Conservation (phyloP, 2,888 invertebrate genomes). For the Electrophaes corylata region DNA sequence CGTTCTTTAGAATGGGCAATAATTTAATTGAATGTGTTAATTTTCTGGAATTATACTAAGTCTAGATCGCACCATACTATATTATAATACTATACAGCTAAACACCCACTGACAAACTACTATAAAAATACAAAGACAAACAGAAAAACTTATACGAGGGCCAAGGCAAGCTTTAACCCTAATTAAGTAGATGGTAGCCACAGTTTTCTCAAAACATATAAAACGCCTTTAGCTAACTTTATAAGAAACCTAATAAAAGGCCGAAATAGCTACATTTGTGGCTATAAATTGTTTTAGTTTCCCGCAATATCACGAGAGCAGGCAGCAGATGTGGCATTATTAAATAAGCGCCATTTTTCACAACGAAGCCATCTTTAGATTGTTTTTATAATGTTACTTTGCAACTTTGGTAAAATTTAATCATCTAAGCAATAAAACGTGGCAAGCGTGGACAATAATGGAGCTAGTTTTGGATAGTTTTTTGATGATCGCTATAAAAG, state of each 20-base stretch:
- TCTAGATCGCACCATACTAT: too few relatives aligned
- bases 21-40: too few relatives aligned
- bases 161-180: too few relatives aligned
- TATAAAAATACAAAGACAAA: too few relatives aligned
- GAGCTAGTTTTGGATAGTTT: not conserved
- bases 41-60: too few relatives aligned
- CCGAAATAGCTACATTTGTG: conserved; percentile 18
- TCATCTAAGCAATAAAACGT: not conserved
- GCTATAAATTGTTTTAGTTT: conserved; percentile 44
- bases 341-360: conserved; percentile 41
- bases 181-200: not conserved
- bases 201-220: not conserved
- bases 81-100: too few relatives aligned
- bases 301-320: conserved; percentile 37
- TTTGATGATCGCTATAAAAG: too few relatives aligned
- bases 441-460: not conserved
- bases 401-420: not conserved
- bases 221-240: conserved; percentile 11
- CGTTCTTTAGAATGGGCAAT: too few relatives aligned
- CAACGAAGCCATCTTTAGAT: conserved; percentile 16
- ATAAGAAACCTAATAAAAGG: conserved; percentile 26
- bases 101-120: too few relatives aligned
- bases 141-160: too few relatives aligned
- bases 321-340: conserved; percentile 48
- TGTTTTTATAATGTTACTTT: conserved; percentile 25